A percentile compares a stretch with the other conserved stretches of the same genome.
Conservation (phyloP, 2,888 invertebrate genomes). For the Lasioglossum leucozonium region DNA sequence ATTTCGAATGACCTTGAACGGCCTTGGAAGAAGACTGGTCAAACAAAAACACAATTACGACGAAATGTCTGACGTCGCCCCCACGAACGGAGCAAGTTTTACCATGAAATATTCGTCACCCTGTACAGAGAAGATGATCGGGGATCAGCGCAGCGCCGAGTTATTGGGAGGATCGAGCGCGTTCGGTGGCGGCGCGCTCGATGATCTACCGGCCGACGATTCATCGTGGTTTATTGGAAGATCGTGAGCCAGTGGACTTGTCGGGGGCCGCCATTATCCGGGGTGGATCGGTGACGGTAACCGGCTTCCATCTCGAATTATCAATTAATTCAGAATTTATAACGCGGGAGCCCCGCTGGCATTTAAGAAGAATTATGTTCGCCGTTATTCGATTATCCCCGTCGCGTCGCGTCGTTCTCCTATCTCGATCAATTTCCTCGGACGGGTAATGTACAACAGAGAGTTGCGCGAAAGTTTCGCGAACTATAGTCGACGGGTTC, state of each 20-base stretch:
- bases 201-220: background rate
- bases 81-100: too few species aligned
- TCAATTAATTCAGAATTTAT: constrained; percentile 36
- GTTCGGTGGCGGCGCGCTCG: background rate
- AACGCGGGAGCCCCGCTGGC: constrained; percentile 2
- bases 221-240: constrained; percentile 6
- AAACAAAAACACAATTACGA: too few species aligned
- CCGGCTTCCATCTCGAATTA: constrained; percentile 22
- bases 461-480: background rate
- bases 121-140: too few species aligned
- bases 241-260: background rate
- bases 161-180: constrained; percentile 3
- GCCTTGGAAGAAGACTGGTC: too few species aligned
- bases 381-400: background rate
- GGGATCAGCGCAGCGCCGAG: too few species aligned
- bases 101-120: too few species aligned
- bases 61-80: too few species aligned
- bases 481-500: background rate
- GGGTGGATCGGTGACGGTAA: constrained; percentile 7
- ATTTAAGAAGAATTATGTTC: constrained; percentile 4
- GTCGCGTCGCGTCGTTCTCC: background rate
- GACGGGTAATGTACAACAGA: background rate
- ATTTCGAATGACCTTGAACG: too few species aligned
- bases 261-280: background rate
- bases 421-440: constrained; percentile 1